phyloP scores from a whole-genome alignment of 2,113 vertebrate genomes.

The Sturnira hondurensis region DNA sequence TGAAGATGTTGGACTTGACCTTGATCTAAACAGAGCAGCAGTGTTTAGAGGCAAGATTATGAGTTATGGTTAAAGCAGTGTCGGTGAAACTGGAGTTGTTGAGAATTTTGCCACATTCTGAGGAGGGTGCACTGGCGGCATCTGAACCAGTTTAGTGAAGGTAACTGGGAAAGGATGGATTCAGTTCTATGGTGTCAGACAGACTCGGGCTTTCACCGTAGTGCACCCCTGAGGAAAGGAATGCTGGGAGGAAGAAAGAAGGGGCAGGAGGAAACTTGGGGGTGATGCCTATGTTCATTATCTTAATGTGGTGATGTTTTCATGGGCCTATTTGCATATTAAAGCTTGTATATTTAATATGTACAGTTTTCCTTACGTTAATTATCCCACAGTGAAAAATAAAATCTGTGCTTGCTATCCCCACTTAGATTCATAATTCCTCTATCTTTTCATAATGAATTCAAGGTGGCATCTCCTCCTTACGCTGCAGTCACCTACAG shows the following conservation, averaged over 20 bases:
- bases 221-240: not conserved
- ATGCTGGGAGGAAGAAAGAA: not conserved
- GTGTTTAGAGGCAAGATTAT: not conserved
- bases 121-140: not conserved
- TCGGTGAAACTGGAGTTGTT: not conserved
- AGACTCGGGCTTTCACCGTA: not conserved
- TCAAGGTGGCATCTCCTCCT: not conserved
- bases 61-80: not conserved
- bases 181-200: not conserved
- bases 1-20: not conserved
- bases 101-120: not conserved
- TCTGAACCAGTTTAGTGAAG: not conserved
- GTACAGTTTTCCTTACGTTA: not conserved
- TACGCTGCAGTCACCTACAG: accelerated
- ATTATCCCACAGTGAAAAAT: not conserved
- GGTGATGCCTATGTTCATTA: not conserved
- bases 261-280: not conserved
- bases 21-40: not conserved
- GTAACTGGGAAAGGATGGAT: not conserved
- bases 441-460: not conserved
- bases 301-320: not conserved
- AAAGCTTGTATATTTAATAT: not conserved
- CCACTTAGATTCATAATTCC: not conserved
- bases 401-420: not conserved
- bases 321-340: not conserved